phyloP scores from a whole-genome alignment of 2,113 vertebrate genomes.

The Lepus timidus region DNA sequence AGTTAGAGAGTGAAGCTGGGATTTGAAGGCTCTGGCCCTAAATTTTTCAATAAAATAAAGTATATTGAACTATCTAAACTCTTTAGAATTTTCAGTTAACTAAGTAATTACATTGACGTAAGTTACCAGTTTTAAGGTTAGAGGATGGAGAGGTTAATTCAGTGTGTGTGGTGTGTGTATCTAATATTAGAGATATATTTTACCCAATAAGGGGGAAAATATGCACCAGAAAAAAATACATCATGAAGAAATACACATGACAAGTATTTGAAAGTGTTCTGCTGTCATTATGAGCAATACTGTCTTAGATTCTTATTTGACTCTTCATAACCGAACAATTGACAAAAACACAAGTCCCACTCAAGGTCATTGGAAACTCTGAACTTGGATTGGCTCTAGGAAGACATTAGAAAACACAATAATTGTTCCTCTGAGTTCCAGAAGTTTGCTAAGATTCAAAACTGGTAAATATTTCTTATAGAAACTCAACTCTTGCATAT shows the following conservation, averaged over 20 bases:
- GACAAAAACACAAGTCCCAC: constrained; percentile 55
- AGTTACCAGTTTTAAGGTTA: constrained; percentile 12
- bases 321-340: constrained; percentile 55
- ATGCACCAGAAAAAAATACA: constrained; percentile 7
- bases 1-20: neutral
- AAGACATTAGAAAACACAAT: constrained; percentile 30
- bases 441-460: constrained; percentile 58
- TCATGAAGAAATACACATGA: constrained; percentile 27
- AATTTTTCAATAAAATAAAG: constrained; percentile 25
- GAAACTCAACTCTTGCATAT: constrained; percentile 41
- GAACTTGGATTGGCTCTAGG: constrained; percentile 62
- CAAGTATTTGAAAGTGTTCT: constrained; percentile 18
- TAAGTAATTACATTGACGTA: constrained; percentile 22
- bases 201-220: constrained; percentile 1
- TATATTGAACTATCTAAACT: neutral
- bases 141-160: neutral
- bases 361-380: constrained; percentile 70
- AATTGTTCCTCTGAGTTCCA: constrained; percentile 9
- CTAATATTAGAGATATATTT: constrained; percentile 9
- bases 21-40: neutral
- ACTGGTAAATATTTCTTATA: constrained; percentile 36
- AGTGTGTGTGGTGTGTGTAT: neutral
- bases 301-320: constrained; percentile 66
- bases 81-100: neutral
- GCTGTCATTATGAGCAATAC: neutral